Conservation (phyloP, 1,140 invertebrate species). For the Halyomorpha halys region DNA sequence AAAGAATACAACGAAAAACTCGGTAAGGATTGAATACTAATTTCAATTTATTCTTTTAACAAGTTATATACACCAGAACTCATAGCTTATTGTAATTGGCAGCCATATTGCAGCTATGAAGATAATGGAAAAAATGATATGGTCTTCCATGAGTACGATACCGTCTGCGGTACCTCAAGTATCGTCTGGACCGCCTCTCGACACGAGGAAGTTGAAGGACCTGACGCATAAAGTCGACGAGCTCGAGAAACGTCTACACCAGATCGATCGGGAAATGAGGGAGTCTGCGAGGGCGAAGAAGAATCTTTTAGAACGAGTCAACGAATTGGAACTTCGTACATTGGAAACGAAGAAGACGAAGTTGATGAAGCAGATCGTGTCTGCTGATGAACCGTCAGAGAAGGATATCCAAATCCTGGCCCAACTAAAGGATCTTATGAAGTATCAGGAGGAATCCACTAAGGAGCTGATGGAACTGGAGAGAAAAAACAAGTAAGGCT, state of each 20-base stretch:
- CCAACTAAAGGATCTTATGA: neutral
- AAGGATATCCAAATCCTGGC: neutral
- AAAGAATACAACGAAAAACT: too few relatives aligned
- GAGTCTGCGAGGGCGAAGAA: neutral
- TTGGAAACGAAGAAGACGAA: neutral
- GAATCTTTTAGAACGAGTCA: neutral
- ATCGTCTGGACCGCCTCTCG: neutral
- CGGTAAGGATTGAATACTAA: too few relatives aligned
- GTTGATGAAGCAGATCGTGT: neutral
- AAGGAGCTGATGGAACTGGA: neutral
- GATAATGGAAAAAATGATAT: neutral
- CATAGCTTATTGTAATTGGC: constrained; percentile 2
- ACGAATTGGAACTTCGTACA: neutral
- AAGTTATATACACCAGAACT: too few relatives aligned
- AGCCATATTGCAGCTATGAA: constrained; percentile 6
- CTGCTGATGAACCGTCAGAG: neutral
- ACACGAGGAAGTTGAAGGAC: neutral
- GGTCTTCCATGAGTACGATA: too few relatives aligned
- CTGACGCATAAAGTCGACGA: neutral
- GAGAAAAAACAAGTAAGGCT: neutral
- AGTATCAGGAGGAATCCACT: neutral
- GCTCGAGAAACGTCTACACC: neutral
- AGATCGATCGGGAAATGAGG: neutral
- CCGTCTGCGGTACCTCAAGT: too few relatives aligned
- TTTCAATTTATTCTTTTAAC: too few relatives aligned